Evolutionary conservation across 2,888 invertebrate species (phyloP).

Genomic region (Idaea biselata): DNA sequence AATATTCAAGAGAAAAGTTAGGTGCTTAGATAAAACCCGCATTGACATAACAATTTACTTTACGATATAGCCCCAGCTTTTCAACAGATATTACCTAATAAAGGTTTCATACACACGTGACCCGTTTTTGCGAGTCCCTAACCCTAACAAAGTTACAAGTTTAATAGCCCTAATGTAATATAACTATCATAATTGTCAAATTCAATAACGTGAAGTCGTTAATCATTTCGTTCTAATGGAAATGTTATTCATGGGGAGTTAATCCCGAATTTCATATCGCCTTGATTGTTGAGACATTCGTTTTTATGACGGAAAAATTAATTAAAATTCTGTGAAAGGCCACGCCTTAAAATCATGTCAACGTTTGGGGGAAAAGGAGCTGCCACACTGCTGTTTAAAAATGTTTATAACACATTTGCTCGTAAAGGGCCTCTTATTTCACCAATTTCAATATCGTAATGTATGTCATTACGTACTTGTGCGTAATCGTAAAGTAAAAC

Average conservation of each 20-base stretch:
- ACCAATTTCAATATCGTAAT: no score
- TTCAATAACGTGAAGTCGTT: not conserved
- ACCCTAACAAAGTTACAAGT: not conserved
- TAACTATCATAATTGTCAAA: conserved; percentile 1
- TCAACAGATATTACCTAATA: not conserved
- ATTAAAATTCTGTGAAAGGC: not conserved
- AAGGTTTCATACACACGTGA: not conserved
- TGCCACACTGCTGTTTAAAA: no score
- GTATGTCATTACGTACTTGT: no score
- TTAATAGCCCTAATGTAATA: conserved; percentile 1
- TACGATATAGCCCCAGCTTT: not conserved
- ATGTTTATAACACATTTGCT: no score
- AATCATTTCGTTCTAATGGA: not conserved
- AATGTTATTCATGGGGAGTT: not conserved
- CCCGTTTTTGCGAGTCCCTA: not conserved
- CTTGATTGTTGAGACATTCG: not conserved
- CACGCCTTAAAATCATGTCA: not conserved
- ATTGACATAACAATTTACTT: not conserved
- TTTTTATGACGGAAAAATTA: not conserved
- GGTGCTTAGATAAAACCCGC: not conserved
- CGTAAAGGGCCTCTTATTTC: no score
- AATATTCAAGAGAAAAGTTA: not conserved
- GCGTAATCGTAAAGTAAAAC: no score
- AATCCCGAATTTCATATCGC: not conserved
- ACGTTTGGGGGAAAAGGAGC: no score